Percentiles rank a stretch among this genome's conserved stretches.
phyloP scores from a whole-genome alignment of 1,140 invertebrate species.

The Neotoxoptera formosana region DNA sequence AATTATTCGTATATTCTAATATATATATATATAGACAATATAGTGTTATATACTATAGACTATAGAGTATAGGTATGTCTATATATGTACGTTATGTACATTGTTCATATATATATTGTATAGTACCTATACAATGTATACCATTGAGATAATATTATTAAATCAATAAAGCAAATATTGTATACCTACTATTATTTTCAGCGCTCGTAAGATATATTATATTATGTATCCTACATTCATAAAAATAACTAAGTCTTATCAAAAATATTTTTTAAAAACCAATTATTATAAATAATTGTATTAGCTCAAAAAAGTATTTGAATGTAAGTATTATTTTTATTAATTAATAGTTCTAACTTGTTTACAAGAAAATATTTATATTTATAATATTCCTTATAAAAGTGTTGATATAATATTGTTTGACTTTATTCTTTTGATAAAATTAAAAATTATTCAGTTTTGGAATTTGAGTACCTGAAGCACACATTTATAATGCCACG shows the following conservation, averaged over 20 bases:
- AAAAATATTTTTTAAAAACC: too few species aligned
- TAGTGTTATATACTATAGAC: too few species aligned
- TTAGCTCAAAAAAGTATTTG: too few species aligned
- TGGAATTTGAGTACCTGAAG: not conserved
- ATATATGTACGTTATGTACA: not conserved
- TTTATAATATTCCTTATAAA: rapidly evolving
- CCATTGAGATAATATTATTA: not conserved
- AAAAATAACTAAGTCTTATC: not conserved
- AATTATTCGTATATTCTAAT: too few species aligned
- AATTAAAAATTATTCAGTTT: not conserved
- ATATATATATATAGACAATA: too few species aligned
- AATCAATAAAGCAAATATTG: not conserved
- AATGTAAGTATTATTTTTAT: too few species aligned
- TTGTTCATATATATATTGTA: too few species aligned
- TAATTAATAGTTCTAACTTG: not conserved
- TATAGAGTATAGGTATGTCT: not conserved
- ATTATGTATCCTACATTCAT: not conserved
- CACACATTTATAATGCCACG: not conserved
- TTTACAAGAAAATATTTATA: not conserved
- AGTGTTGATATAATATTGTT: not conserved
- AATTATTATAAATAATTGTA: not conserved
- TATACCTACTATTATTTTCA: not conserved
- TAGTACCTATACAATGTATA: not conserved
- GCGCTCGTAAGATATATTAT: not conserved
- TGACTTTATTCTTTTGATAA: not conserved